Evolutionary conservation across 2,113 vertebrate species (phyloP).

Genomic region (Microcebus griseorufus): DNA sequence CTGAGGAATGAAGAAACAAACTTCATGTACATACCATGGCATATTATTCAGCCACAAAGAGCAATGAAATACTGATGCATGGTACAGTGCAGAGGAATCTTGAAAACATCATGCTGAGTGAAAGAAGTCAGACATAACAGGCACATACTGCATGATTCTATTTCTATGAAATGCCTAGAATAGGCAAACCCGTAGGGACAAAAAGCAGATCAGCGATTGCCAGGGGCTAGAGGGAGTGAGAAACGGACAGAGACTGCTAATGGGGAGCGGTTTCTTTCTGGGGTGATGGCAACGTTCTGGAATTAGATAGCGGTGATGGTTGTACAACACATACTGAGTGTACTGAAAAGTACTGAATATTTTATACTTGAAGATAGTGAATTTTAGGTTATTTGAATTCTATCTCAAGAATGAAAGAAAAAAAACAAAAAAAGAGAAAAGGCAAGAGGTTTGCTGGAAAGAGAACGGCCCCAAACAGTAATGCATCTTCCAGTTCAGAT

Average conservation of each 20-base stretch:
- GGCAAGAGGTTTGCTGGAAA: neutral
- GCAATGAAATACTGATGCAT: neutral
- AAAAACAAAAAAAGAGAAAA: neutral
- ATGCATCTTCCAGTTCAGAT: fast-evolving
- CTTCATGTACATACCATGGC: neutral
- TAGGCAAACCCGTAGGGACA: neutral
- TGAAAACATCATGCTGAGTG: neutral
- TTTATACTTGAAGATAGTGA: neutral
- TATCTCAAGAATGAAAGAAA: neutral
- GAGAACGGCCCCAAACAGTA: neutral
- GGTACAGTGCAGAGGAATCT: neutral
- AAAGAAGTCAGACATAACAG: neutral
- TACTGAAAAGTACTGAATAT: neutral
- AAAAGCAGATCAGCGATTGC: neutral
- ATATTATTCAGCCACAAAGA: neutral
- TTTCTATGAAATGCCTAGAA: neutral
- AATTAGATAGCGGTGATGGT: neutral
- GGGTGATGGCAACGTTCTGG: neutral
- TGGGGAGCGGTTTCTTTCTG: neutral
- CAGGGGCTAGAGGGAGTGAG: neutral
- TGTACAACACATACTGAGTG: neutral
- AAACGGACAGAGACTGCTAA: neutral
- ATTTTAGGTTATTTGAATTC: neutral
- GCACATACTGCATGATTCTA: neutral
- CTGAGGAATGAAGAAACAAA: neutral